phyloP scores from a whole-genome alignment of 1,140 invertebrate genomes.

The Papilio polytes region DNA sequence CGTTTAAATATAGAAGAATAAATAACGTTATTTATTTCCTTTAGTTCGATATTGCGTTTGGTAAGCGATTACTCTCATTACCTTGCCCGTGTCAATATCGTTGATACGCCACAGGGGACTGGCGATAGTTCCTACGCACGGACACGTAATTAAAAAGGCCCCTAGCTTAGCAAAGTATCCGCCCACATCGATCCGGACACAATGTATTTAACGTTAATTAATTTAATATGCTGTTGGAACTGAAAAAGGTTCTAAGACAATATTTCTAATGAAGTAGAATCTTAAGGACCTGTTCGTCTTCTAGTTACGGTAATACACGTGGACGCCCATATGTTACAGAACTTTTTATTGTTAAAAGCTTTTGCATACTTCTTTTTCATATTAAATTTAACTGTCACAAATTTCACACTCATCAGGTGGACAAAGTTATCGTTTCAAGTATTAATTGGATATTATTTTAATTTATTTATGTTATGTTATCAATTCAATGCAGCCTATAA shows the following conservation, averaged over 20 bases:
- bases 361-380: too few relatives aligned
- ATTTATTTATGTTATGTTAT: too few relatives aligned
- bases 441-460: too few relatives aligned
- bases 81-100: neutral
- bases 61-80: slow-evolving; percentile 3
- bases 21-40: neutral
- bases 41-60: neutral
- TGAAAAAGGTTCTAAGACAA: neutral
- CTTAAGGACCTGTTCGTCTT: neutral
- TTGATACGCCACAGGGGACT: neutral
- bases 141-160: slow-evolving; percentile 24
- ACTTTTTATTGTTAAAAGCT: too few relatives aligned
- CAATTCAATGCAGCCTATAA: too few relatives aligned
- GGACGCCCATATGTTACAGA: too few relatives aligned
- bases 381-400: too few relatives aligned
- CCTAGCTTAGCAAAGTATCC: neutral
- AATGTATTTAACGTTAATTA: neutral
- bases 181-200: neutral
- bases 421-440: too few relatives aligned
- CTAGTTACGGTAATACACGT: too few relatives aligned
- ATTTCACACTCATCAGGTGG: too few relatives aligned
- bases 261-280: neutral
- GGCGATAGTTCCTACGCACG: slow-evolving; percentile 14
- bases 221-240: neutral
- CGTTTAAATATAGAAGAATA: neutral